Percentiles rank a stretch among this genome's conserved stretches.
These are phyloP conservation scores for Tapirus terrestris DNA, from an alignment of 2,113 vertebrate genomes.

Conservation along the genomic window DNA sequence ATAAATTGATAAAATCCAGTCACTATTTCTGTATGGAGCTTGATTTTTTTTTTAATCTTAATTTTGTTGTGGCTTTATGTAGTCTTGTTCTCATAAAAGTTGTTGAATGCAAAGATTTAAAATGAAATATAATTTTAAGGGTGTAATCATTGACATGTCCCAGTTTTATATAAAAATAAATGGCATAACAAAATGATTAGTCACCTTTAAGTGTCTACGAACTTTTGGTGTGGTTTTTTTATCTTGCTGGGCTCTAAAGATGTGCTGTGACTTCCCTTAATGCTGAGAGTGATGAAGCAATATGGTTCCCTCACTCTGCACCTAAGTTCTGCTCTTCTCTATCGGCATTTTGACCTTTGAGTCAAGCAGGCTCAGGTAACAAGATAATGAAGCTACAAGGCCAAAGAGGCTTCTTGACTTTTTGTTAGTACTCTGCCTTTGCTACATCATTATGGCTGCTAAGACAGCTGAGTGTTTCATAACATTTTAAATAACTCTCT, in stretches of 20 bases:
- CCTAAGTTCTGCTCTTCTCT: not conserved
- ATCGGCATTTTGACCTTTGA: conserved; percentile 36
- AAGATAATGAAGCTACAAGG: conserved; percentile 18
- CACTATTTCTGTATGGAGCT: not conserved
- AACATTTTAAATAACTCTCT: conserved; percentile 50
- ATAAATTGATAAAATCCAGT: not conserved
- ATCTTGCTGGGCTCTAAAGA: not conserved
- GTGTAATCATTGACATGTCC: not conserved
- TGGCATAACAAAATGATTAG: not conserved
- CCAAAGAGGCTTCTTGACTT: not conserved
- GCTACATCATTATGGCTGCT: conserved; percentile 28
- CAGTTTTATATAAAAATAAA: not conserved
- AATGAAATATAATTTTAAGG: conserved; percentile 3
- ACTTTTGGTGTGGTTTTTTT: not conserved
- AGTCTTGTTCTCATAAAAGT: not conserved
- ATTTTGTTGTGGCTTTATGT: not conserved
- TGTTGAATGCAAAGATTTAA: not conserved
- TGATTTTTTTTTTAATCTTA: not conserved
- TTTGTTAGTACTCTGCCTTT: conserved; percentile 8
- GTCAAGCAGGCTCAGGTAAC: conserved; percentile 5
- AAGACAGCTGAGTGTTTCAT: conserved; percentile 38
- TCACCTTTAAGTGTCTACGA: not conserved
- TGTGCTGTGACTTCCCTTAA: not conserved
- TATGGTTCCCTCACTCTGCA: not conserved
- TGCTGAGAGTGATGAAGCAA: not conserved